phyloP scores from a whole-genome alignment of 2,113 vertebrate species.

The Oreotrochilus melanogaster region DNA sequence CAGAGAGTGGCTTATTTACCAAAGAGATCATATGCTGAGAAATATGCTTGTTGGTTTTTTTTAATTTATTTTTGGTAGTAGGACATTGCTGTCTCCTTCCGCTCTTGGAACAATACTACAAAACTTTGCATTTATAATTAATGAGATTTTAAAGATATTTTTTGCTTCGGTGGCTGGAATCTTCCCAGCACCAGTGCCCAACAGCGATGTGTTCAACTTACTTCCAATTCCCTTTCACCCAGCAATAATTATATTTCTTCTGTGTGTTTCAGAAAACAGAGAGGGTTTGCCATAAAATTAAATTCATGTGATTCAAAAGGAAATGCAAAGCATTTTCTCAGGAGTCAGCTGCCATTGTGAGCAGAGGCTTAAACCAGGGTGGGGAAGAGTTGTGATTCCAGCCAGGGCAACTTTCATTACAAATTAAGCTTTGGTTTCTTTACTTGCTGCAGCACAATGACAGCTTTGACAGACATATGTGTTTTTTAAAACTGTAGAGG shows the following conservation, averaged over 20 bases:
- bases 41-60: background rate
- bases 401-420: conserved; percentile 58
- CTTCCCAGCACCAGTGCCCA: background rate
- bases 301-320: conserved; percentile 15
- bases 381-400: conserved; percentile 61
- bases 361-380: conserved; percentile 13
- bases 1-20: background rate
- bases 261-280: conserved; percentile 32
- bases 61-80: background rate
- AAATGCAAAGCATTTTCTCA: conserved; percentile 32
- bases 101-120: background rate
- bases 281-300: conserved; percentile 52
- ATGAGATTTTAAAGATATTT: background rate
- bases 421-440: conserved; percentile 74
- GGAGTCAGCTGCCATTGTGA: background rate
- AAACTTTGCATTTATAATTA: conserved; percentile 41
- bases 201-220: background rate
- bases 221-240: conserved; percentile 16
- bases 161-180: background rate
- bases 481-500: conserved; percentile 68
- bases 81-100: background rate
- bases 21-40: background rate
- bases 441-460: conserved; percentile 65
- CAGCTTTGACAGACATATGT: conserved; percentile 76
- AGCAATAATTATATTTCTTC: conserved; percentile 53